A percentile compares a stretch with the other conserved stretches of the same genome.
Evolutionary conservation across 2,797 vertebrate genomes (phyloP).

Genomic region (Steatocranus sp.): DNA sequence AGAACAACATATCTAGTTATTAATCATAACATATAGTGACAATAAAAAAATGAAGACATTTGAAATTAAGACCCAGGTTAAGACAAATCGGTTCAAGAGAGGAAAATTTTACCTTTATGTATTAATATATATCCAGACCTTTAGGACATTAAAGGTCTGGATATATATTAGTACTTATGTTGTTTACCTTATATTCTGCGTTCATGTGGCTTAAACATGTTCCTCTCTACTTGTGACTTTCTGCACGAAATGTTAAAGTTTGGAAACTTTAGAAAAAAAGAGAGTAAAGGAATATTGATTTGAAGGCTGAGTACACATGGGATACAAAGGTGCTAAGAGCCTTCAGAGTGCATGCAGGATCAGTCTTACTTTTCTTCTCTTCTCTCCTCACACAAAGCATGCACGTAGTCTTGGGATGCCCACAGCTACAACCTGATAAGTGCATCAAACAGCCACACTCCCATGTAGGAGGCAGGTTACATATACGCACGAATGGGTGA

Average conservation of each 20-base stretch:
- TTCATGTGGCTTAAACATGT: neutral
- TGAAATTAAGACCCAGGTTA: neutral
- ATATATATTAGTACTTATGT: neutral
- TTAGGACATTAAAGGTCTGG: neutral
- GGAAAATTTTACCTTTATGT: neutral
- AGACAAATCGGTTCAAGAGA: neutral
- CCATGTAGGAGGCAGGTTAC: conserved; percentile 28
- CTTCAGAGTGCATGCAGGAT: conserved; percentile 45
- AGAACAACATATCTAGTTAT: neutral
- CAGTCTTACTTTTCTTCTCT: neutral
- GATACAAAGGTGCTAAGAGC: conserved; percentile 67
- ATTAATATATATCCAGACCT: fast-evolving
- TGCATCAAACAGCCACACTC: conserved; percentile 31
- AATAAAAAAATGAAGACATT: neutral
- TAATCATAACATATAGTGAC: neutral
- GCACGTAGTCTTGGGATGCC: conserved; percentile 33
- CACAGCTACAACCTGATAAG: conserved; percentile 57
- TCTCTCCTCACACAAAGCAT: conserved; percentile 5
- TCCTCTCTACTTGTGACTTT: neutral
- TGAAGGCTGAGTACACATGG: conserved; percentile 33
- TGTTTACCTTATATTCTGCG: neutral
- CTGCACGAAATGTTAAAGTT: conserved; percentile 16
- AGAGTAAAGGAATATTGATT: conserved; percentile 42
- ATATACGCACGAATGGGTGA: conserved; percentile 30
- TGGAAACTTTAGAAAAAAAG: neutral